Evolutionary conservation across 1,140 invertebrate genomes (phyloP).

Genomic region (Megalopta genalis): DNA sequence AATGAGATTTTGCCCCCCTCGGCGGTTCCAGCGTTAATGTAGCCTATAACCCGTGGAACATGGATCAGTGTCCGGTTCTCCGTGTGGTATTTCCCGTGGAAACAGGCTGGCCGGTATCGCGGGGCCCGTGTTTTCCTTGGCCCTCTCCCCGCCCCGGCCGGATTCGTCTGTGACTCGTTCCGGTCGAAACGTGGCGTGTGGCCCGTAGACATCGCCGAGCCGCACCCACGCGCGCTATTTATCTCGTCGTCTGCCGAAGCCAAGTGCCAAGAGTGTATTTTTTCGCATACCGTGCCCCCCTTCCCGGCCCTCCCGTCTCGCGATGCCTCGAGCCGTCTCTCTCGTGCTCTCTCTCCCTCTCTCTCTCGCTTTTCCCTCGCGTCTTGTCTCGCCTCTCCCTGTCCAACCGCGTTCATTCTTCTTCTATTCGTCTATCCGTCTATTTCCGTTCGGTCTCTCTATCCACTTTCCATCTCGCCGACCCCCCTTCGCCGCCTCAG

Average conservation of each 20-base stretch:
- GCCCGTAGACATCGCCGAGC: conserved; percentile 63
- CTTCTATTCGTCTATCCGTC: conserved; percentile 19
- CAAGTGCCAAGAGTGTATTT: conserved; percentile 62
- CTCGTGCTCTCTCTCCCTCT: not conserved
- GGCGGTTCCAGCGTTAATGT: too few relatives aligned
- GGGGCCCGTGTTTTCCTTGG: conserved; percentile 10
- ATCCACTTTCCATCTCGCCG: not conserved
- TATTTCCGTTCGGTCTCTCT: conserved; percentile 29
- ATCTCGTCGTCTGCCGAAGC: conserved; percentile 64
- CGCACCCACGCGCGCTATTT: conserved; percentile 65
- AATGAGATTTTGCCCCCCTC: too few relatives aligned
- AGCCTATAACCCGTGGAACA: too few relatives aligned
- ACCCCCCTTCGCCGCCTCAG: too few relatives aligned
- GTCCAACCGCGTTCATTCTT: not conserved
- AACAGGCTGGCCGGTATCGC: not conserved
- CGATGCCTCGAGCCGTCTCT: too few relatives aligned
- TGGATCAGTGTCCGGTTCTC: too few relatives aligned
- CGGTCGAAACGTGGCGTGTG: conserved; percentile 64
- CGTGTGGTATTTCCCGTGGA: not conserved
- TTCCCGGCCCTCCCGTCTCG: not conserved
- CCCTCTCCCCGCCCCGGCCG: not conserved
- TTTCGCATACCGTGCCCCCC: conserved; percentile 54
- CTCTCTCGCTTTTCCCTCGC: not conserved
- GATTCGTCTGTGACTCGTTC: conserved; percentile 46
- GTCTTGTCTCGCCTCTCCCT: not conserved